These are phyloP conservation scores for Laothoe populi DNA, from an alignment of 2,888 invertebrate genomes.

Conservation along the genomic window DNA sequence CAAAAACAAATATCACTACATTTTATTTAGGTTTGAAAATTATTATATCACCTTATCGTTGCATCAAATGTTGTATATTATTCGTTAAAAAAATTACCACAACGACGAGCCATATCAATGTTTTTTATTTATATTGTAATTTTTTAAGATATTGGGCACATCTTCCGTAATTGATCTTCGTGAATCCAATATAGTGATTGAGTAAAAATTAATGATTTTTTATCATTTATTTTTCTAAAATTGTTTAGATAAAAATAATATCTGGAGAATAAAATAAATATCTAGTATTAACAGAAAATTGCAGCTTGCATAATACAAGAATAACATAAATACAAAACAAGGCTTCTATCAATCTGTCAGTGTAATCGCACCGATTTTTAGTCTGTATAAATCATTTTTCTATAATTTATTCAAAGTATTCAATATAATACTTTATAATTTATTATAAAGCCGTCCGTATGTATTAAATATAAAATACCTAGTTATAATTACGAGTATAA, in stretches of 20 bases:
- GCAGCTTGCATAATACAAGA: too few relatives aligned
- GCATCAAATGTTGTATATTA: too few relatives aligned
- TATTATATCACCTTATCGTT: too few relatives aligned
- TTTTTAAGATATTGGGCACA: too few relatives aligned
- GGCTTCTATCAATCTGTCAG: not conserved
- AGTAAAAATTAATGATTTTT: too few relatives aligned
- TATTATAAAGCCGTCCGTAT: slow-evolving; percentile 41
- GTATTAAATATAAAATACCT: slow-evolving; percentile 28
- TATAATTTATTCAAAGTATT: slow-evolving; percentile 15
- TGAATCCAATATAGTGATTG: not conserved
- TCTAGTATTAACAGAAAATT: too few relatives aligned
- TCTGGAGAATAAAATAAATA: not conserved
- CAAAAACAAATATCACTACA: too few relatives aligned
- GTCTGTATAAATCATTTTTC: not conserved
- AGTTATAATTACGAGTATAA: slow-evolving; percentile 30
- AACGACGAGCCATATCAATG: too few relatives aligned
- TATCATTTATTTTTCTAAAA: not conserved
- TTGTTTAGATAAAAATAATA: not conserved
- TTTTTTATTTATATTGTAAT: too few relatives aligned
- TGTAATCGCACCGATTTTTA: not conserved
- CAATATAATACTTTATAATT: slow-evolving; percentile 37
- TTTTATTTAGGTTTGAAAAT: too few relatives aligned
- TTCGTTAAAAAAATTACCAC: too few relatives aligned
- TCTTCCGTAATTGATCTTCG: not conserved
- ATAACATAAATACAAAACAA: not conserved